Percentiles rank a stretch among this genome's conserved stretches.
Evolutionary conservation across 2,113 vertebrate species (phyloP).

Genomic region (Trogon melanurus): DNA sequence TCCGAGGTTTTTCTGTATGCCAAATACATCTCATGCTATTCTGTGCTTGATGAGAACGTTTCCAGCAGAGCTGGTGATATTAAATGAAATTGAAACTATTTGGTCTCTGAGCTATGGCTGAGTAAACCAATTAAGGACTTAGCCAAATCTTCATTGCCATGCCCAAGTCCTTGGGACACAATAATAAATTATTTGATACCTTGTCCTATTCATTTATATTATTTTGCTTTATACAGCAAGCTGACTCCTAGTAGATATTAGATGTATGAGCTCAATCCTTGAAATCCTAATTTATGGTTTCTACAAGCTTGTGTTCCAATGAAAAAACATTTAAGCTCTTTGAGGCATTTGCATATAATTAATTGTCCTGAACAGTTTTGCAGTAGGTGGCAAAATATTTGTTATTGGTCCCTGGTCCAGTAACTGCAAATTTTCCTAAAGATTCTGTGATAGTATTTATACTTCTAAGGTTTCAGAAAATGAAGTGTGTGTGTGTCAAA

Average conservation of each 20-base stretch:
- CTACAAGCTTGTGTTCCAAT: neutral
- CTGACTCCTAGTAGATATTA: neutral
- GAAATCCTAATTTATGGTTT: neutral
- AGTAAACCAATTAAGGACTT: slow-evolving; percentile 9
- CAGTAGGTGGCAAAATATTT: neutral
- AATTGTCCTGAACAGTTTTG: slow-evolving; percentile 8
- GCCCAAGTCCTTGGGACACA: neutral
- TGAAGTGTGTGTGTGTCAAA: neutral
- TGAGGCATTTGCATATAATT: neutral
- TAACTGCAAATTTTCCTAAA: neutral
- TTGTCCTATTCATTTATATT: neutral
- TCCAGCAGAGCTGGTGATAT: neutral
- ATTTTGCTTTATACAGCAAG: neutral
- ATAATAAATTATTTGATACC: neutral
- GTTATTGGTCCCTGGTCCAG: neutral
- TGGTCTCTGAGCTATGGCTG: neutral
- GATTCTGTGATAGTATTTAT: neutral
- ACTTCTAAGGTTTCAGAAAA: neutral
- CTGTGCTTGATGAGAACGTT: neutral
- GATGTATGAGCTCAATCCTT: neutral
- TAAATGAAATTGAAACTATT: neutral
- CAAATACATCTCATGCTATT: neutral
- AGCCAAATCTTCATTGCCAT: neutral
- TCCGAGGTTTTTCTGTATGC: neutral
- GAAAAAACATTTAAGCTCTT: neutral